Conservation (phyloP, 2,888 invertebrate species). For the Pasiphila rectangulata region DNA sequence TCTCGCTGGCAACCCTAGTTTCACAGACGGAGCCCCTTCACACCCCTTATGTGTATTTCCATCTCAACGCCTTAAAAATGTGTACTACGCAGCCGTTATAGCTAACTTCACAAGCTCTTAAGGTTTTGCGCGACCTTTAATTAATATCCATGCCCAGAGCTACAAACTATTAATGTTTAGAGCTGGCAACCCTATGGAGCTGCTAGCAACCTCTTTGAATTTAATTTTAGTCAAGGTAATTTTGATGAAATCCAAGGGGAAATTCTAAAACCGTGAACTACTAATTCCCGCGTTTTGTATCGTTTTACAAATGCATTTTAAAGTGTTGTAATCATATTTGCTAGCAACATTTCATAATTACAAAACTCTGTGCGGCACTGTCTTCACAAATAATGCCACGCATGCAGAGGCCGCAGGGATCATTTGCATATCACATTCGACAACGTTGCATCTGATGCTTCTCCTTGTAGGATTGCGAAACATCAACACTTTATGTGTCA, state of each 20-base stretch:
- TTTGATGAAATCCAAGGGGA: too few relatives aligned
- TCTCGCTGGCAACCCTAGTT: too few relatives aligned
- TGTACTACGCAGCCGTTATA: too few relatives aligned
- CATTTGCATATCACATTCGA: slow-evolving; percentile 38
- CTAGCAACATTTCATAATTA: slow-evolving; percentile 49
- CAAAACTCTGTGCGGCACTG: slow-evolving; percentile 59
- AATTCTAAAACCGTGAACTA: too few relatives aligned
- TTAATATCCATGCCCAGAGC: slow-evolving; percentile 7
- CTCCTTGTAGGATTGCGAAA: background rate
- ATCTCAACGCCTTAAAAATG: too few relatives aligned
- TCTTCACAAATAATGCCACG: slow-evolving; percentile 46
- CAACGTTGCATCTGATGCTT: slow-evolving; percentile 5
- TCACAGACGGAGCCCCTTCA: too few relatives aligned
- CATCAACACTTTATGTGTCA: background rate
- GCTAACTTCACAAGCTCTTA: too few relatives aligned
- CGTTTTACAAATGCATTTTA: background rate
- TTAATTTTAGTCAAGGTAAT: too few relatives aligned
- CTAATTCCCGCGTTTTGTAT: too few relatives aligned
- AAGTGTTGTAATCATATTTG: slow-evolving; percentile 27
- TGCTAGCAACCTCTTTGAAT: slow-evolving; percentile 21
- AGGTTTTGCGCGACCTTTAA: too few relatives aligned
- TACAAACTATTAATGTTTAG: slow-evolving; percentile 27
- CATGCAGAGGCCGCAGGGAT: slow-evolving; percentile 40
- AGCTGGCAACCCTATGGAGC: slow-evolving; percentile 54
- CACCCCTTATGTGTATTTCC: too few relatives aligned